phyloP scores from a whole-genome alignment of 2,797 vertebrate species.

The Poecilia velifera region DNA sequence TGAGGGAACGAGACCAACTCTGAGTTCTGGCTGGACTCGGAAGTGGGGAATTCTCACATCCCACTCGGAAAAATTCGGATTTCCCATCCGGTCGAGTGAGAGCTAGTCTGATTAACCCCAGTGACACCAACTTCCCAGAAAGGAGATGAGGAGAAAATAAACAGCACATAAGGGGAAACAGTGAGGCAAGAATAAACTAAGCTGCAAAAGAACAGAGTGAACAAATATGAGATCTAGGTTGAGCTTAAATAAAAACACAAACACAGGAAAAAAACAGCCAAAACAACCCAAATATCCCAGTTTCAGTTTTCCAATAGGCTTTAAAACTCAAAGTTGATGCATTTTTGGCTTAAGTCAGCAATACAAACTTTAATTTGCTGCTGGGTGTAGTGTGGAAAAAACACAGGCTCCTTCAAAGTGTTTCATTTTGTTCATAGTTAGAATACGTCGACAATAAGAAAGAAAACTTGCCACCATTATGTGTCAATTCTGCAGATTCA shows the following conservation, averaged over 20 bases:
- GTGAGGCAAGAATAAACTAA: background rate
- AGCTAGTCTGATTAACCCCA: too few species aligned
- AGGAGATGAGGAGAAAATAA: background rate
- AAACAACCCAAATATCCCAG: background rate
- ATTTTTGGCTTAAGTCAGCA: background rate
- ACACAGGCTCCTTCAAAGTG: background rate
- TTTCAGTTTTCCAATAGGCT: background rate
- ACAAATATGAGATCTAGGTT: background rate
- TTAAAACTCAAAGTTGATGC: background rate
- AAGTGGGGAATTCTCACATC: background rate
- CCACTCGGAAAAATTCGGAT: too few species aligned
- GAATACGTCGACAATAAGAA: background rate
- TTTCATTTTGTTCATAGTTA: background rate
- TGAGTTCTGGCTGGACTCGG: too few species aligned
- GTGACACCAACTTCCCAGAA: too few species aligned
- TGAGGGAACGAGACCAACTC: background rate
- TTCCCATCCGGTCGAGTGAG: too few species aligned
- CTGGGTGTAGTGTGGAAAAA: background rate
- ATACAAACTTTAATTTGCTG: background rate
- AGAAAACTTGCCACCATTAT: background rate
- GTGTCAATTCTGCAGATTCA: background rate
- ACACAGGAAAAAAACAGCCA: background rate
- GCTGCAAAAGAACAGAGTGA: background rate
- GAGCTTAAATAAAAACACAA: background rate
- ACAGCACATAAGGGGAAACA: background rate